phyloP scores from a whole-genome alignment of 2,113 vertebrate species.

The Vanacampus margaritifer region DNA sequence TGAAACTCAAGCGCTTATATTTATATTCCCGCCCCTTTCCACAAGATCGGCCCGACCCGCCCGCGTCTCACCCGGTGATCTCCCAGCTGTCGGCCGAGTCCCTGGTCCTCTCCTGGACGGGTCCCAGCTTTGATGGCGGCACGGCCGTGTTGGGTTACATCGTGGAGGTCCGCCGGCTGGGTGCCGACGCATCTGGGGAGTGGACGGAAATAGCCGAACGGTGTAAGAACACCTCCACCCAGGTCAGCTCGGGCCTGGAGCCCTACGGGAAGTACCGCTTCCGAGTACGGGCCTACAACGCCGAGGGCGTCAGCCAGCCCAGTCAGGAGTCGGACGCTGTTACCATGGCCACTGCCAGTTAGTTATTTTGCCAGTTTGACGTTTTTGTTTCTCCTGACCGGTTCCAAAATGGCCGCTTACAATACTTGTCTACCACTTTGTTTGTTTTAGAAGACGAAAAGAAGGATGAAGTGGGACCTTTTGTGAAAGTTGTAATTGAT shows the following conservation, averaged over 20 bases:
- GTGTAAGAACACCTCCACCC: conserved; percentile 71
- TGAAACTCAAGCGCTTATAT: background rate
- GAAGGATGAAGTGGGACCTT: conserved; percentile 47
- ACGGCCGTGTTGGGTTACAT: conserved; percentile 71
- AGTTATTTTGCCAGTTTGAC: conserved; percentile 1
- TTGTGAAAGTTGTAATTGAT: conserved; percentile 60
- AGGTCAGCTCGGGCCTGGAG: conserved; percentile 62
- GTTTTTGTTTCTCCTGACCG: background rate
- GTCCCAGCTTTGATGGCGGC: conserved; percentile 76
- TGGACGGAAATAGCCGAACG: conserved; percentile 62
- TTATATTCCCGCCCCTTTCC: conserved; percentile 1
- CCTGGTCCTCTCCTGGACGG: conserved; percentile 76
- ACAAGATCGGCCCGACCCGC: conserved; percentile 70
- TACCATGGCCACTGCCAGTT: conserved; percentile 65
- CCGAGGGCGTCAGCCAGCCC: conserved; percentile 67
- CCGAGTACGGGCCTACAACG: conserved; percentile 72
- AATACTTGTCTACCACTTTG: background rate
- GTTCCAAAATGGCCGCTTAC: background rate
- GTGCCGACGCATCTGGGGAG: conserved; percentile 1
- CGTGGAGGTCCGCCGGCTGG: conserved; percentile 58
- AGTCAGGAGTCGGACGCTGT: conserved; percentile 66
- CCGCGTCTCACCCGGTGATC: conserved; percentile 67
- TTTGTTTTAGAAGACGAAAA: conserved; percentile 38
- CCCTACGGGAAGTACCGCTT: conserved; percentile 67
- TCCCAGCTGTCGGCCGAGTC: conserved; percentile 64